Base-by-base conservation (phyloP, 2,888 invertebrate species). In the Caenorhabditis plicata region DNA sequence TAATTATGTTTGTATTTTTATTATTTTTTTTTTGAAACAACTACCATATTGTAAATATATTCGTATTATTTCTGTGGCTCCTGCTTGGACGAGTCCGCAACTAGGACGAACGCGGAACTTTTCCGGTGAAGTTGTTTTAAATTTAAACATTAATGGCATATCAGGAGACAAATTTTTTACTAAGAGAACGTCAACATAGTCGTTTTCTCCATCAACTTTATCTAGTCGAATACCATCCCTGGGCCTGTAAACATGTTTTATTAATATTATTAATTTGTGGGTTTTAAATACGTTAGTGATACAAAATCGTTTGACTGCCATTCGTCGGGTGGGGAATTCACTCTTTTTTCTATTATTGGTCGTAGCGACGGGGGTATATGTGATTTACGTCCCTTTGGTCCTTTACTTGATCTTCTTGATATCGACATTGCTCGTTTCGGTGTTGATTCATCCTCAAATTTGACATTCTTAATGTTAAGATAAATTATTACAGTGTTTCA, bases 61-160 rank as follows among this genome's bases (percentile, higher is more conserved):
- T 44, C 71, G 39, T 32, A 75, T 66, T 7, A 62, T 52, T 45
- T 73, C 71, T 1, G 67, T 68, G 1, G 50, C 53, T n/a, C 69
- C 69, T 0, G 74, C 55, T 19, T 45, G 57, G 5, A 75, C 64
- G 20, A 69, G 51, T 35, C 75, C 75, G 9, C 64, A 60, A 22
- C 71, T 91, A 0, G 93, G 94, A 46, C 91, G 87, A 1, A 96
- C 95, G 26, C 91, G 85, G 83, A 92, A 95, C 82, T 92, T 93
- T 76, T 93, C 92, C 0, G 94, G 95, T 0, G 92, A 89, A 3
- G 94, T 95, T 13, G 94, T 95, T 83, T 95, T 90, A 63, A 95
- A 57, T 42, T 94, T 84, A 41, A 85, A 86, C 1, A 63, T 56
- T 36, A 71, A 55, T 7, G 61, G 51, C n/a, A 46, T 62, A 15